These are phyloP conservation scores for Euura saliciscinereae DNA, from an alignment of 1,140 invertebrate species.

Conservation along the genomic window DNA sequence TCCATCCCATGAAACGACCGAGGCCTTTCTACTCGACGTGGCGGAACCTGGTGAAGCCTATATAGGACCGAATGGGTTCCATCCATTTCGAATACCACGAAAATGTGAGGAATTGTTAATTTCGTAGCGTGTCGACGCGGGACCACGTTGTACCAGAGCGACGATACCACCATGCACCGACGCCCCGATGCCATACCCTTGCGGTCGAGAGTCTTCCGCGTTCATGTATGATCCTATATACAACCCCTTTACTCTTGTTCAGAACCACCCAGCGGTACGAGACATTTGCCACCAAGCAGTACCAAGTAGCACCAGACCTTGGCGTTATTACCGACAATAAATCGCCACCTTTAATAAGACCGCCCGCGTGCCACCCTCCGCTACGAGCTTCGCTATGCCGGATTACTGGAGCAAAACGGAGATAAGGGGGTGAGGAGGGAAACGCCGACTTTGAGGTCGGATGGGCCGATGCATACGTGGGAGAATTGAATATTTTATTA, in stretches of 20 bases:
- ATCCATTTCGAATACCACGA: background rate
- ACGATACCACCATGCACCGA: background rate
- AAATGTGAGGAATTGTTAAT: slow-evolving; percentile 2
- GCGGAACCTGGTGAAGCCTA: background rate
- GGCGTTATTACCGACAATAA: slow-evolving; percentile 58
- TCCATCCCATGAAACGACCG: background rate
- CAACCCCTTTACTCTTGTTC: background rate
- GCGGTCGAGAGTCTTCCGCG: background rate
- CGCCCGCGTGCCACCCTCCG: slow-evolving; percentile 24
- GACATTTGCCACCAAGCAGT: slow-evolving; percentile 39
- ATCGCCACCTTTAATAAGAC: slow-evolving; percentile 59
- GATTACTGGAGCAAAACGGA: background rate
- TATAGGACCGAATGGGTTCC: background rate
- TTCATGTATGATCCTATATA: background rate
- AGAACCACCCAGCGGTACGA: slow-evolving; percentile 18
- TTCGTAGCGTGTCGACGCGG: background rate
- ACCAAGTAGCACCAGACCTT: slow-evolving; percentile 18
- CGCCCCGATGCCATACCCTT: background rate
- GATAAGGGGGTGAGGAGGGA: background rate
- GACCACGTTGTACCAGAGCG: background rate
- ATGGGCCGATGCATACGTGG: no score
- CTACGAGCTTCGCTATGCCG: background rate
- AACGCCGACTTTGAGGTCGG: no score
- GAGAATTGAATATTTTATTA: no score
- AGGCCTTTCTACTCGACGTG: background rate